Percentiles rank a stretch among this genome's conserved stretches.
Conservation (phyloP, 1,140 invertebrate species). For the Orius insidiosus region DNA sequence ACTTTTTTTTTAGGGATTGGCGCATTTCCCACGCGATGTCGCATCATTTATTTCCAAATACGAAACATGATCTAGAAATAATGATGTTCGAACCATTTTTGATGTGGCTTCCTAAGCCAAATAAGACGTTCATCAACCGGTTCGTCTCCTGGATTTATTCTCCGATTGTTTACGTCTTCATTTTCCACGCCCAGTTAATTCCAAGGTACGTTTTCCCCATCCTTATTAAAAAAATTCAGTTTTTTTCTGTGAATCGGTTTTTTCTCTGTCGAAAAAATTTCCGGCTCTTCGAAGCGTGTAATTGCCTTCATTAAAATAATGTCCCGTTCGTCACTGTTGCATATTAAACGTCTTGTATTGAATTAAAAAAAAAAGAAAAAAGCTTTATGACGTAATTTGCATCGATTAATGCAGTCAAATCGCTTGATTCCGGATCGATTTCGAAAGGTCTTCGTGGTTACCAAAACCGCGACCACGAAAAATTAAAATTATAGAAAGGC, state of each 20-base stretch:
- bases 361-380: too few species aligned
- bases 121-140: slow-evolving; percentile 27
- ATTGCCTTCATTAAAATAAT: too few species aligned
- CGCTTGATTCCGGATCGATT: too few species aligned
- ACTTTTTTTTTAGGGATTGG: slow-evolving; percentile 37
- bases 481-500: too few species aligned
- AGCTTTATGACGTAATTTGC: too few species aligned
- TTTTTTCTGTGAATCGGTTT: slow-evolving; percentile 4
- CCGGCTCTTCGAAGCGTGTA: too few species aligned
- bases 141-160: slow-evolving; percentile 30
- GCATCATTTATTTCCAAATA: slow-evolving; percentile 68
- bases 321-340: too few species aligned
- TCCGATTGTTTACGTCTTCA: slow-evolving; percentile 30
- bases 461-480: too few species aligned
- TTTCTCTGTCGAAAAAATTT: neutral
- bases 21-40: slow-evolving; percentile 57
- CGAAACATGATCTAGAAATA: slow-evolving; percentile 56
- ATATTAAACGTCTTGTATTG: too few species aligned
- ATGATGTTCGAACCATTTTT: slow-evolving; percentile 50
- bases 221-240: neutral
- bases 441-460: too few species aligned
- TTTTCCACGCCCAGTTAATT: slow-evolving; percentile 27
- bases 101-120: slow-evolving; percentile 38
- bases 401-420: neutral
- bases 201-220: slow-evolving; percentile 33